Evolutionary conservation across 2,888 invertebrate genomes (phyloP), one percentile per base, ranked within the genome.

Genomic region (Drosophila subsilvestris): DNA sequence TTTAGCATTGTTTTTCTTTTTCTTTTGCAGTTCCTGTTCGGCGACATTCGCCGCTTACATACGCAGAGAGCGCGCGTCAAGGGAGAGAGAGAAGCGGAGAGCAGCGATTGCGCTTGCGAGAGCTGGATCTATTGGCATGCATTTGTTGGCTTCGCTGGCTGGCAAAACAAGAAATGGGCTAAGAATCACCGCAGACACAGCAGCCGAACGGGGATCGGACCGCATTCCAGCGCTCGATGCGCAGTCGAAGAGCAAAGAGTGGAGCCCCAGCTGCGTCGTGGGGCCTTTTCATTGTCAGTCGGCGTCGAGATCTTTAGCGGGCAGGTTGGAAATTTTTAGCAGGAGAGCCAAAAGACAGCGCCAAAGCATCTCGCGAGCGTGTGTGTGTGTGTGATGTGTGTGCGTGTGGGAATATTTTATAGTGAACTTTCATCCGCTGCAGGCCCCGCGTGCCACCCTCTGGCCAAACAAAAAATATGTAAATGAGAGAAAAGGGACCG

Each of bases 171-270:
- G 58, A 85, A 82, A 85, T 88, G 69, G 87, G 86, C 65, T 85
- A 85, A 85, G 83, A 89, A 89, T 74, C 68, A 71, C 73, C 60
- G 63, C 67, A 67, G 66, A 45, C 62, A 63, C 73, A 73, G 58
- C 65, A 76, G 75, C 74, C 68, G 37, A n/a, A 37, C 37, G n/a
- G 37, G 7, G 37, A 37, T 7, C 37, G 67, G 54, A 81, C 76
- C 86, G 69, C 84, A 88, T 88, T 81, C 88, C 85, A 70, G 27
- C 63, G 63, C 49, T n/a, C 50, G 54, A 78, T 57, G 78, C 81
- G 76, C 79, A 69, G 78, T 50, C 56, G 47, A 14, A 53, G 62
- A 54, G 25, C 44, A 37, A 37, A 14, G 50, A 59, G 54, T 32
- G 53, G 71, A 54, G 58, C 51, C n/a, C 7, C 60, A 45, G 56